Percentiles rank a stretch among this genome's conserved stretches.
Conservation (phyloP, 2,797 vertebrate genomes). For the Sebastes hopkinsi region DNA sequence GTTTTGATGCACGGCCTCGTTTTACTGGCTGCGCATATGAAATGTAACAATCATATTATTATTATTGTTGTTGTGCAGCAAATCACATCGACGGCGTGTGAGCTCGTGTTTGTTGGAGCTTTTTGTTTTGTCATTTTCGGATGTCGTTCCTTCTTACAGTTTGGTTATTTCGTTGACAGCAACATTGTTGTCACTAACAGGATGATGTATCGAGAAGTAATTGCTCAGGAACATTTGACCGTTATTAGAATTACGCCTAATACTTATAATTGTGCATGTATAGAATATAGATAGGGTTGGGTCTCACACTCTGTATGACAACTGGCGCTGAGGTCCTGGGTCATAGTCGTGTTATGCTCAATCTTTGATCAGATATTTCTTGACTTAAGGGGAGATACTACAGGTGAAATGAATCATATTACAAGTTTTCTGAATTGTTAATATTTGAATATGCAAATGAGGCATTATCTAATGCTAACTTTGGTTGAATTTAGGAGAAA, state of each 20-base stretch:
- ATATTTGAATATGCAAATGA: too few species aligned
- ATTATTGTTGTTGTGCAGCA: slow-evolving; percentile 20
- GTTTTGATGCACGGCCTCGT: slow-evolving; percentile 62
- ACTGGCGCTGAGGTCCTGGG: too few species aligned
- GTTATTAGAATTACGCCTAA: not conserved
- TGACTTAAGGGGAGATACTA: not conserved
- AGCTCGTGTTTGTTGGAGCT: not conserved
- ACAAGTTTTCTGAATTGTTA: too few species aligned
- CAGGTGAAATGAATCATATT: too few species aligned
- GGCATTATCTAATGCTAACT: too few species aligned
- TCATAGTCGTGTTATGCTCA: not conserved
- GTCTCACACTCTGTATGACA: too few species aligned
- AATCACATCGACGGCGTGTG: slow-evolving; percentile 24
- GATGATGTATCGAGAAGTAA: not conserved
- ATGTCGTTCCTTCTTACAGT: slow-evolving; percentile 2
- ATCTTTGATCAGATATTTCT: not conserved
- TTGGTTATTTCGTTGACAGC: slow-evolving; percentile 11
- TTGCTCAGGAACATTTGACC: not conserved
- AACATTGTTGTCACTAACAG: not conserved
- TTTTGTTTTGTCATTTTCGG: slow-evolving; percentile 22
- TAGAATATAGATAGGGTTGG: not conserved
- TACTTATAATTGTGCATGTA: not conserved
- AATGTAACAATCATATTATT: slow-evolving; percentile 50
- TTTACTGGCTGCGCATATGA: slow-evolving; percentile 35
- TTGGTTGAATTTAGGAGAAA: too few species aligned